These are phyloP conservation scores for Exephanes ischioxanthus DNA, from an alignment of 2,888 invertebrate species.

Conservation along the genomic window DNA sequence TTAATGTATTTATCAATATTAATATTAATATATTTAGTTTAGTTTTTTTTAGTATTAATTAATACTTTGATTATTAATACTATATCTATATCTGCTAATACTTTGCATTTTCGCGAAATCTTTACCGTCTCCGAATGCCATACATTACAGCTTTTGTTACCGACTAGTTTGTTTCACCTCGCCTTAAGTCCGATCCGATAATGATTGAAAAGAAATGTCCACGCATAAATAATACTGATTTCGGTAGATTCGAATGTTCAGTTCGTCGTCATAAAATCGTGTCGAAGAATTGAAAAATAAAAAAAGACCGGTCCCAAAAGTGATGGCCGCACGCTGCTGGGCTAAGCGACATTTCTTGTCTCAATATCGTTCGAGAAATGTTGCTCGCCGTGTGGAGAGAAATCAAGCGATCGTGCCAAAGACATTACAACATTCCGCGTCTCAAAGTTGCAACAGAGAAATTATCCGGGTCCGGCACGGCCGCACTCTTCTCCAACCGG, in stretches of 20 bases:
- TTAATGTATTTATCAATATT: no score
- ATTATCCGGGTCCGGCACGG: background rate
- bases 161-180: no score
- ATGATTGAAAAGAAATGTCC: background rate
- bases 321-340: background rate
- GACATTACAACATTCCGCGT: slow-evolving; percentile 13
- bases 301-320: background rate
- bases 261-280: background rate
- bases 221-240: background rate
- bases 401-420: slow-evolving; percentile 22
- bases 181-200: background rate
- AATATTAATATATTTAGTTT: no score
- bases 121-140: no score
- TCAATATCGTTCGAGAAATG: slow-evolving; percentile 10
- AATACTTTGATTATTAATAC: no score
- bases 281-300: background rate
- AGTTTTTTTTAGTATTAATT: no score
- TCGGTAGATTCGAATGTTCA: background rate
- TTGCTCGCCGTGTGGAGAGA: slow-evolving; percentile 8
- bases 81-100: no score
- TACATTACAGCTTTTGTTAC: no score
- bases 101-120: no score
- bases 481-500: background rate
- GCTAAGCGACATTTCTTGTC: background rate
- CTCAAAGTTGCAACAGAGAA: background rate